Base-by-base conservation (phyloP, 2,797 vertebrate species). In the Mastacembelus armatus region DNA sequence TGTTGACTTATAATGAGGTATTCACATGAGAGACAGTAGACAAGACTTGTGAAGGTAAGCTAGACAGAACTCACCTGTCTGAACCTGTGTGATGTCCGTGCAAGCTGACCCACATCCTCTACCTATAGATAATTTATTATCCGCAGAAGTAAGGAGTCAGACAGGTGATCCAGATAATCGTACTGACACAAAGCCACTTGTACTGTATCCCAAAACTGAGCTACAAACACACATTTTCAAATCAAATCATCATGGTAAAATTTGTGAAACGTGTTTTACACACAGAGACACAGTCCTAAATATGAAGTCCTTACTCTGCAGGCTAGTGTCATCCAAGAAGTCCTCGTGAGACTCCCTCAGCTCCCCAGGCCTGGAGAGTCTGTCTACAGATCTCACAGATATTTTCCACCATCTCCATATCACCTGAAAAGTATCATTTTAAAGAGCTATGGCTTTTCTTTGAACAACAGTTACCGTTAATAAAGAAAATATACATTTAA, bases 61-160 rank as follows among this genome's bases (percentile, higher is more conserved):
- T n/a, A n/a, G n/a, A 10, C 26, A 26, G 26, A 57, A 59, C 88
- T 91, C 90, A 95, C 92, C 93, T 89, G 87, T 78, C 85, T 84
- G 78, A 95, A 94, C 79, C 67, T 93, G 49, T 0, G 75, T 49
- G 95, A 96, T 5, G 94, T 95, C 77, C 85, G 88, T 77, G 90
- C 92, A 49, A 97, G 92, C 19, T 88, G 92, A 68, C 89, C 81
- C 71, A 95, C 87, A 48, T 96, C 95, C 83, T 97, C 94, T 21
- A 96, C 91, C 51, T 95, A 92, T 71, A 97, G 92, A 71, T 92
- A 90, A 81, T 86, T 92, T 80, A 96, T 84, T 40, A 96, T 94
- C 50, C 54, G 83, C 62, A 96, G 87, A 10, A 97, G 92, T 73
- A 96, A 64, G 2, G 57, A 29, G 66, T 95, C 93, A 3, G 96